These are phyloP conservation scores for Drosophila fungiperda DNA, from an alignment of 2,888 invertebrate species.

Conservation along the genomic window DNA sequence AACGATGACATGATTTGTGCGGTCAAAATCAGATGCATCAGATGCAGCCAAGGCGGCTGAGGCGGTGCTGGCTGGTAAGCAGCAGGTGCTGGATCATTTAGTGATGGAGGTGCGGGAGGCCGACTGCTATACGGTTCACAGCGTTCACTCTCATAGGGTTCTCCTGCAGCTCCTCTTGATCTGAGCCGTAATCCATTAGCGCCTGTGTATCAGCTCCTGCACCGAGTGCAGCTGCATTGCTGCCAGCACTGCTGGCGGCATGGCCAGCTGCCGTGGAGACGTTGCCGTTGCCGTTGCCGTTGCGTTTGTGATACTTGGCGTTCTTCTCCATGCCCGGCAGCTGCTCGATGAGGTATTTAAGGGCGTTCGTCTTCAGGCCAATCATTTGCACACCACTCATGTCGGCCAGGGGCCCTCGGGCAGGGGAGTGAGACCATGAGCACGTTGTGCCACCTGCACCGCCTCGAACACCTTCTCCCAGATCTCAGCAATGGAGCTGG, in stretches of 20 bases:
- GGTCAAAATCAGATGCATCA: slow-evolving; percentile 89
- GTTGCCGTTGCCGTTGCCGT: no score
- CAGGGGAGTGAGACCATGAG: slow-evolving; percentile 91
- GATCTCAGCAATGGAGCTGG: slow-evolving; percentile 91
- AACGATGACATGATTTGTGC: slow-evolving; percentile 87
- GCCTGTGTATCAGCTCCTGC: slow-evolving; percentile 50
- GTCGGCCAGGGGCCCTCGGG: slow-evolving; percentile 89
- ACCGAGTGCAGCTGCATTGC: slow-evolving; percentile 22
- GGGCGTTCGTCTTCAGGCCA: slow-evolving; percentile 94
- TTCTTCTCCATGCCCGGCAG: slow-evolving; percentile 92
- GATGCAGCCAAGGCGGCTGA: slow-evolving; percentile 91
- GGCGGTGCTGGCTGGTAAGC: slow-evolving; percentile 89
- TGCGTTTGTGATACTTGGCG: slow-evolving; percentile 87
- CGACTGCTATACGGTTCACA: slow-evolving; percentile 89
- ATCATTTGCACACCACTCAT: slow-evolving; percentile 92
- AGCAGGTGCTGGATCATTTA: slow-evolving; percentile 88
- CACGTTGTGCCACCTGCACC: slow-evolving; percentile 93
- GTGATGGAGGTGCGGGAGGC: slow-evolving; percentile 89
- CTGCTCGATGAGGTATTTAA: slow-evolving; percentile 95
- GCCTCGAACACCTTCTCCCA: slow-evolving; percentile 96
- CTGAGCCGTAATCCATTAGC: slow-evolving; percentile 81
- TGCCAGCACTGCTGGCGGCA: slow-evolving; percentile 7
- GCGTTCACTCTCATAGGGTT: slow-evolving; percentile 92
- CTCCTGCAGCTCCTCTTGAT: slow-evolving; percentile 85
- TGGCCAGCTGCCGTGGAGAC: slow-evolving; percentile 42